These are phyloP conservation scores for Astreopora myriophthalma DNA, from an alignment of 64 coral and sea anemone species.

Conservation along the genomic window DNA sequence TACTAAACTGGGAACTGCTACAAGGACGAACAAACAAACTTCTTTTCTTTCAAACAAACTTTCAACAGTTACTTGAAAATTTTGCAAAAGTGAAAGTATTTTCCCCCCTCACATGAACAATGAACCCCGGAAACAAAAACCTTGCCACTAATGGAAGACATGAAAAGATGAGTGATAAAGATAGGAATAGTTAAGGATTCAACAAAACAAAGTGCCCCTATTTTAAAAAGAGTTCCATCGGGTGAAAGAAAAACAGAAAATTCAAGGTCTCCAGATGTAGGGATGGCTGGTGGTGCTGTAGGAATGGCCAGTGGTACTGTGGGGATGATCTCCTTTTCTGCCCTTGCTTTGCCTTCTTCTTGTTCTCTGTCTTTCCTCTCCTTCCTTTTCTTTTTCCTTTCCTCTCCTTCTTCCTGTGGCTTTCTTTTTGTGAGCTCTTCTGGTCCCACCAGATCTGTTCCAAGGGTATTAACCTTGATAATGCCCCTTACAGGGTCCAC, in stretches of 20 bases:
- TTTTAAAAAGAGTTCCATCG: background rate
- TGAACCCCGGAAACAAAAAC: conserved; percentile 49
- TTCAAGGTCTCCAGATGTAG: too few species aligned
- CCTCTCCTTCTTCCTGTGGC: too few species aligned
- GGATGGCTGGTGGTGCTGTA: too few species aligned
- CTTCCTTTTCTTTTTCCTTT: too few species aligned
- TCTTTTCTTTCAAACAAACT: too few species aligned
- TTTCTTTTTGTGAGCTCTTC: background rate
- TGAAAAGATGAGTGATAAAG: conserved; percentile 52
- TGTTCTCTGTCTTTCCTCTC: too few species aligned
- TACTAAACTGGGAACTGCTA: conserved; percentile 40
- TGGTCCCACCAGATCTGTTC: background rate
- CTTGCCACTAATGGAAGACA: background rate
- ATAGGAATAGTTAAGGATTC: conserved; percentile 33
- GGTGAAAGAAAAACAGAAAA: background rate
- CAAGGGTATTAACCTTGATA: background rate
- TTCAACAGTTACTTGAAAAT: conserved; percentile 54
- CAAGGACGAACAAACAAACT: conserved; percentile 48
- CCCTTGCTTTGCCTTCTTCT: too few species aligned
- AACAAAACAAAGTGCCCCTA: conserved; percentile 47
- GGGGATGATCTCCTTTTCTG: too few species aligned
- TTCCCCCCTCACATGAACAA: conserved; percentile 49
- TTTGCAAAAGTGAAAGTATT: conserved; percentile 41
- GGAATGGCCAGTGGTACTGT: too few species aligned
- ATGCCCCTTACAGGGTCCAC: background rate